Base-by-base conservation (phyloP, 2,888 invertebrate genomes). In the Plagodis dolabraria region DNA sequence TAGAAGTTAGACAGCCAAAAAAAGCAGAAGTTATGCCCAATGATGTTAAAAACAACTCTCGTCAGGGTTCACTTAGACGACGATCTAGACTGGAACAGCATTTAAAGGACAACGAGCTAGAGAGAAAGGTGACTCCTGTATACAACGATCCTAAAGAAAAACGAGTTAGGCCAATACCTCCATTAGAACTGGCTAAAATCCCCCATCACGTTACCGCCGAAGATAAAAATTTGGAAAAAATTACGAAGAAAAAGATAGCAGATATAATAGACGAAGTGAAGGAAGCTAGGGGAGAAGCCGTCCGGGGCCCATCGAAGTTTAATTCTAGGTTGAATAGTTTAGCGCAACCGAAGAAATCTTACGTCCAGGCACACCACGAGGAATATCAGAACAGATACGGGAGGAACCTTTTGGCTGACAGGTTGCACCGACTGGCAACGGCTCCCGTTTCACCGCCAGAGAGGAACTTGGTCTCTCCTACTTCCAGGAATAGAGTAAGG, bases 261-360 rank as follows among this genome's bases (percentile, higher is more conserved):
- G 89, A 91, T 59, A 76, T 89, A n/a, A 76, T 86, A 48, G 90
- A 92, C 22, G 89, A 90, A 71, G 87, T 74, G 5, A 91, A 86
- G 71, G 91, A 92, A 78, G 83, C 89, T 0, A 81, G 87, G 59
- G 92, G 92, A 0, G 90, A 92, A 72, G 92, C 91, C n/a, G 90
- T 92, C 6, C 79, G 86, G 7, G 92, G 92, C 0, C 91, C 91
- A 42, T 76, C 82, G 0, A 86, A 82, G 70, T 63, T 75, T 5
- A 74, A 66, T 60, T 80, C 89, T 33, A 81, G 92, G 59, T 69
- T 92, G 40, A 78, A 89, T 51, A 76, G 81, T 33, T 76, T 92
- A 54, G 90, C 92, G 10, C 91, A 92, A 64, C 92, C 92, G 9
- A 89, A 87, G 68, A 85, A 77, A 53, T 62, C 77, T 0, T 87